Conservation (phyloP, 2,888 invertebrate genomes). For the Himalopsyche kuldschensis region DNA sequence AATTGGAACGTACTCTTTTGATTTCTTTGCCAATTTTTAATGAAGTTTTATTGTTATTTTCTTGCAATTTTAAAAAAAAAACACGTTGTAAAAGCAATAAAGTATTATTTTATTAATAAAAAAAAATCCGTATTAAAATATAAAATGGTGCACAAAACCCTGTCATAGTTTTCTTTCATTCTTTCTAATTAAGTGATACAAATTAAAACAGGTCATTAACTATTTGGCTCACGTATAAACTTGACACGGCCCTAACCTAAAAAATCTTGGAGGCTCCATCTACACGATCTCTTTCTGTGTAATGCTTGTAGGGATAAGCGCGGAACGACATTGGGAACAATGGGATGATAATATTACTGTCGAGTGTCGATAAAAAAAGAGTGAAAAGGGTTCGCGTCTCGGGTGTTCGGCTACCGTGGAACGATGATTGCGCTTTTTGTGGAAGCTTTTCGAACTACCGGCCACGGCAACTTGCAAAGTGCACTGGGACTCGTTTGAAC, state of each 20-base stretch:
- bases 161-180: no score
- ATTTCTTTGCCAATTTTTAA: no score
- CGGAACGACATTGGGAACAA: slow-evolving; percentile 29
- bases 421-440: not conserved
- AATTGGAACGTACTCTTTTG: no score
- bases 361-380: slow-evolving; percentile 18
- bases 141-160: no score
- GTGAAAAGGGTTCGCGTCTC: not conserved
- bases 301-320: slow-evolving; percentile 18
- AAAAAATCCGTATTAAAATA: no score
- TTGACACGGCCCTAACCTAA: not conserved
- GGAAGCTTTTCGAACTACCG: not conserved
- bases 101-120: no score
- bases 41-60: no score
- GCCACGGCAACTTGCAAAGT: not conserved
- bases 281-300: not conserved
- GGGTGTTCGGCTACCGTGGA: not conserved
- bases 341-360: slow-evolving; percentile 31
- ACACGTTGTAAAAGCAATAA: no score
- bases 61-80: no score
- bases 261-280: not conserved
- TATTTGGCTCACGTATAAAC: not conserved
- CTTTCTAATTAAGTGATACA: no score
- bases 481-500: not conserved
- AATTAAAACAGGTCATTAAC: not conserved